Evolutionary conservation across 2,888 invertebrate species (phyloP), one percentile per base, ranked within the genome.

Genomic region (Drosophila merina): DNA sequence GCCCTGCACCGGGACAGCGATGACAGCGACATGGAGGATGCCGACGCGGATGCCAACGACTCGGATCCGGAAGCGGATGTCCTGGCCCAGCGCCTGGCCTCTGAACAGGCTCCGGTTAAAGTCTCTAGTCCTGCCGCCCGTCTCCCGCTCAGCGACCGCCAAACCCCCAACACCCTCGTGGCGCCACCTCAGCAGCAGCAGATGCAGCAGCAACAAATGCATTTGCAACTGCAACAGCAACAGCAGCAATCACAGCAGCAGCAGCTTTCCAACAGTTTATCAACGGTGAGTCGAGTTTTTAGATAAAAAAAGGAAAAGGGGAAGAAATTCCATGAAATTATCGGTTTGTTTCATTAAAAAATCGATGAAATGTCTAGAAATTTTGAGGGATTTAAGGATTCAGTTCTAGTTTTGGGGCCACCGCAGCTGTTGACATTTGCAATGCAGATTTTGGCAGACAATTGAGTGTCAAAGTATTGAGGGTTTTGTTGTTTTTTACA

Each of bases 121-220:
- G 78, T 62, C 71, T 89, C 82, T 90, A 90, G 88, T 90, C 89
- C 86, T 76, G 81, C 86, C 40, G 70, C 75, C 42, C 93, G 97
- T 87, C 96, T 96, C 91, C 97, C 97, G 57, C 93, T 97, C 70
- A 95, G 95, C 59, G 93, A 94, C 67, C 93, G 96, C 70, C 93
- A 95, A 47, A 94, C 94, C 76, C 95, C 96, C 76, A 96, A 97
- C 93, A 95, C 96, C 86, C 95, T 95, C 92, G 93, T 72, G 66
- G 50, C 70, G 83, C 89, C 89, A 56, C 76, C 83, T 51, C 60
- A 80, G 51, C 73, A 40, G 42, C 76, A 31, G 31, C 76, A 56
- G 40, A 64, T 20, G 38, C 62, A 64, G 28, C 68, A 45, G 26
- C 76, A 67, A 31, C 80, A 68, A 51, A 74, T 64, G 36, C 78